Conservation (phyloP, 1,140 invertebrate species). For the Leptinotarsa defecta region DNA sequence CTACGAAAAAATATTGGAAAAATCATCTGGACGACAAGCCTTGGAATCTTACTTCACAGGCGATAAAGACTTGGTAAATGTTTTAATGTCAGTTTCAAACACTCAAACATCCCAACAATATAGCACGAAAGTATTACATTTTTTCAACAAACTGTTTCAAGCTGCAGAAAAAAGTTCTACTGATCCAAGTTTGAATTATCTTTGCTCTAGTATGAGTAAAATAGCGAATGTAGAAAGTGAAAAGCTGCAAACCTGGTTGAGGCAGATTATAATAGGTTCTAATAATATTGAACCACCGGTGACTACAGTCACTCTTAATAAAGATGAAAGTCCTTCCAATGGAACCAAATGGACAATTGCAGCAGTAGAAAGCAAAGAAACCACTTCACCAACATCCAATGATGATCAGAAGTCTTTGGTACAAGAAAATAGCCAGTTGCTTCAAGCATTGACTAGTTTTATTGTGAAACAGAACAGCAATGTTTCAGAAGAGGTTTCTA, state of each 20-base stretch:
- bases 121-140: slow-evolving; percentile 76
- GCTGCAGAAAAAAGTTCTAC: slow-evolving; percentile 63
- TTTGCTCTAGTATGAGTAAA: slow-evolving; percentile 71
- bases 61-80: slow-evolving; percentile 67
- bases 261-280: slow-evolving; percentile 68
- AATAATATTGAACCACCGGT: slow-evolving; percentile 55
- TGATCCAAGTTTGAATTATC: slow-evolving; percentile 68
- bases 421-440: slow-evolving; percentile 73
- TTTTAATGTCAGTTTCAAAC: slow-evolving; percentile 75
- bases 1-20: slow-evolving; percentile 83
- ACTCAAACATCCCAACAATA: slow-evolving; percentile 72
- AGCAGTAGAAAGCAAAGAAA: slow-evolving; percentile 41
- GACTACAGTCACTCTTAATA: slow-evolving; percentile 43
- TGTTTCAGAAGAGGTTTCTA: slow-evolving; percentile 70
- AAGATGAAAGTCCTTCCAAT: slow-evolving; percentile 23
- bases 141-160: slow-evolving; percentile 80
- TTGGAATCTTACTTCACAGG: slow-evolving; percentile 79
- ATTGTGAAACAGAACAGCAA: slow-evolving; percentile 74
- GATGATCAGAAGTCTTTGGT: slow-evolving; percentile 58
- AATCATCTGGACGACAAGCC: slow-evolving; percentile 76
- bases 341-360: slow-evolving; percentile 38
- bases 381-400: slow-evolving; percentile 46
- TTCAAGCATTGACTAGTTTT: slow-evolving; percentile 74
- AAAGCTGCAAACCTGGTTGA: slow-evolving; percentile 72
- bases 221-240: slow-evolving; percentile 68